Evolutionary conservation across 1,140 invertebrate genomes (phyloP).

Genomic region (Polyergus mexicanus): DNA sequence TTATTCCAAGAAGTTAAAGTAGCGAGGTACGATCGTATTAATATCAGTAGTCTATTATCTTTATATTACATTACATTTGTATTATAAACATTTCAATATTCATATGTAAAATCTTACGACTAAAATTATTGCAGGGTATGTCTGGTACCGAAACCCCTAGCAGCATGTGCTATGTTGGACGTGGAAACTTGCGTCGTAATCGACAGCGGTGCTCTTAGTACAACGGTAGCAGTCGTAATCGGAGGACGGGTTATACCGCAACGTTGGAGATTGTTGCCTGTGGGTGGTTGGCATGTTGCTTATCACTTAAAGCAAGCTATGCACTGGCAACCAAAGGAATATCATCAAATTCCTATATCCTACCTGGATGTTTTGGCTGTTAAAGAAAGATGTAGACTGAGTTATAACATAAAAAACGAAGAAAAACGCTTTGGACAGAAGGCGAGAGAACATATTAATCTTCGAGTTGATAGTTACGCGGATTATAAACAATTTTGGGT

Average conservation of each 20-base stretch:
- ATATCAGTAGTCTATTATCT: neutral
- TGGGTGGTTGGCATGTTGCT: conserved; percentile 86
- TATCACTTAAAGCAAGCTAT: conserved; percentile 86
- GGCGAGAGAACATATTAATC: conserved; percentile 81
- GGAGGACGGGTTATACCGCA: conserved; percentile 84
- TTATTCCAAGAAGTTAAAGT: conserved; percentile 86
- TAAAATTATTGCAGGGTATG: conserved; percentile 81
- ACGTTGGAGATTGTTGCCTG: conserved; percentile 83
- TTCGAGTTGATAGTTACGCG: conserved; percentile 83
- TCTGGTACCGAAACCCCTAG: conserved; percentile 85
- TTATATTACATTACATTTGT: conserved; percentile 8
- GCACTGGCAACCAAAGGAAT: conserved; percentile 85
- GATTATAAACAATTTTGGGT: conserved; percentile 84
- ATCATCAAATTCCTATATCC: conserved; percentile 85
- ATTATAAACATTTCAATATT: neutral
- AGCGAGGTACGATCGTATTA: conserved; percentile 80
- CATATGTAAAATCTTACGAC: conserved; percentile 54
- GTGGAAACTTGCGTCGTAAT: conserved; percentile 86
- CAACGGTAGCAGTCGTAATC: conserved; percentile 86
- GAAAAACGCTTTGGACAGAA: conserved; percentile 77
- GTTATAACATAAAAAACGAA: conserved; percentile 85
- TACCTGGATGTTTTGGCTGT: conserved; percentile 85
- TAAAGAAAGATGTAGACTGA: conserved; percentile 86
- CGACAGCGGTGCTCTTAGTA: conserved; percentile 86
- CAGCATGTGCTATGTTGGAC: conserved; percentile 85